Conservation (phyloP, 2,113 vertebrate species). For the Morone chrysops region DNA sequence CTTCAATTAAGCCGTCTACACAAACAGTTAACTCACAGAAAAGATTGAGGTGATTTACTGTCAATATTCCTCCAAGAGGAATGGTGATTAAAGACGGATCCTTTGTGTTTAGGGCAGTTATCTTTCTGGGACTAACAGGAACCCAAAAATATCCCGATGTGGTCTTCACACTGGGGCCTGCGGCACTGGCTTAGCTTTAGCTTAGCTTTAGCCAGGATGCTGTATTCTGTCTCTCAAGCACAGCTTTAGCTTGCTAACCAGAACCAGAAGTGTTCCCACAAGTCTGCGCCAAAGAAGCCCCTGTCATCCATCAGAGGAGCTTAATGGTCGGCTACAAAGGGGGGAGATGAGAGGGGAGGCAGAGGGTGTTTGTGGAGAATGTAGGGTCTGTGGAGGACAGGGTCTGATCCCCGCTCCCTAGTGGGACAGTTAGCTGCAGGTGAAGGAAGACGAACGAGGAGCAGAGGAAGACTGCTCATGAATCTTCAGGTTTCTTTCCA, state of each 20-base stretch:
- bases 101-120: slow-evolving; percentile 36
- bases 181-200: slow-evolving; percentile 68
- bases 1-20: slow-evolving; percentile 41
- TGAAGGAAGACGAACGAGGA: slow-evolving; percentile 81
- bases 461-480: slow-evolving; percentile 70
- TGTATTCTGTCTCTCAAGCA: slow-evolving; percentile 66
- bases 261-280: slow-evolving; percentile 89
- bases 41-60: slow-evolving; percentile 44
- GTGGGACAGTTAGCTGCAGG: slow-evolving; percentile 74
- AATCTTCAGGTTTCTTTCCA: slow-evolving; percentile 71
- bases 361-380: slow-evolving; percentile 54
- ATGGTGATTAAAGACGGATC: slow-evolving; percentile 51
- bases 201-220: slow-evolving; percentile 70
- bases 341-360: slow-evolving; percentile 38
- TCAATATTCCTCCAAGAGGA: slow-evolving; percentile 14
- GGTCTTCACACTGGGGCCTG: slow-evolving; percentile 48
- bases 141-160: slow-evolving; percentile 29
- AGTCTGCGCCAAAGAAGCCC: slow-evolving; percentile 82
- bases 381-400: slow-evolving; percentile 37
- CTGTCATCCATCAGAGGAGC: slow-evolving; percentile 85
- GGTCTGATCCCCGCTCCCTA: slow-evolving; percentile 71
- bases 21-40: slow-evolving; percentile 37
- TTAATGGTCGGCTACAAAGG: slow-evolving; percentile 74
- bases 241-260: slow-evolving; percentile 84
- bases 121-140: slow-evolving; percentile 45